These are phyloP conservation scores for Brachyhypopomus occidentalis DNA, from an alignment of 2,113 vertebrate genomes.

Conservation along the genomic window DNA sequence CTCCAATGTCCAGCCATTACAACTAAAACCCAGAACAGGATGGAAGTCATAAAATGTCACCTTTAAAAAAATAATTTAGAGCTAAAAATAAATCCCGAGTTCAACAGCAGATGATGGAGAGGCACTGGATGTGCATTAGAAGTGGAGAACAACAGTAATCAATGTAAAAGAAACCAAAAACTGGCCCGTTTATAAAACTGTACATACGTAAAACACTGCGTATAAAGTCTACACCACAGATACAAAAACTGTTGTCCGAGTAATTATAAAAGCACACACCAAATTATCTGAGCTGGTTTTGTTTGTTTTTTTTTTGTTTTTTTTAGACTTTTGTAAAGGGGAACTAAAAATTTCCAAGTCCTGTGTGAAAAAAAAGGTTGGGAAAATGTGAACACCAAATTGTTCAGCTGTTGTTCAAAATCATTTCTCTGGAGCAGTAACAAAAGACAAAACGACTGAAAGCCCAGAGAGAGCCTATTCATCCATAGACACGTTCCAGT, in stretches of 20 bases:
- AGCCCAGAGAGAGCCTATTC: slow-evolving; percentile 26
- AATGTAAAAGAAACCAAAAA: neutral
- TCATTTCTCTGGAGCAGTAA: neutral
- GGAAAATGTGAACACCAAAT: neutral
- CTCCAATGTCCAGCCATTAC: neutral
- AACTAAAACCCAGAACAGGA: slow-evolving; percentile 25
- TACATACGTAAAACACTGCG: slow-evolving; percentile 32
- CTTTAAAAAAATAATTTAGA: slow-evolving; percentile 36
- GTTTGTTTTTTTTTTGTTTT: neutral
- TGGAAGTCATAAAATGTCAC: neutral
- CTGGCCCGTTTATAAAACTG: slow-evolving; percentile 18
- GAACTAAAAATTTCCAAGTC: too few species aligned
- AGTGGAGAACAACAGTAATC: neutral
- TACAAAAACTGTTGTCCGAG: slow-evolving; percentile 3
- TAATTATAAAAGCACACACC: slow-evolving; percentile 32
- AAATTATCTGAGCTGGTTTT: neutral
- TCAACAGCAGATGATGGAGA: neutral
- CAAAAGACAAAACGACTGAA: neutral
- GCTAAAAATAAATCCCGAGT: slow-evolving; percentile 23
- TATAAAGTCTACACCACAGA: neutral
- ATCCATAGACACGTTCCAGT: neutral
- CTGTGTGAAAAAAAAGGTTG: neutral
- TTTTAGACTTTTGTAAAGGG: too few species aligned
- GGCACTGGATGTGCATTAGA: neutral
- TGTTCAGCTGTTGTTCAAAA: neutral